Evolutionary conservation across 2,888 invertebrate species (phyloP).

Genomic region (Melangyna quadrimaculata): DNA sequence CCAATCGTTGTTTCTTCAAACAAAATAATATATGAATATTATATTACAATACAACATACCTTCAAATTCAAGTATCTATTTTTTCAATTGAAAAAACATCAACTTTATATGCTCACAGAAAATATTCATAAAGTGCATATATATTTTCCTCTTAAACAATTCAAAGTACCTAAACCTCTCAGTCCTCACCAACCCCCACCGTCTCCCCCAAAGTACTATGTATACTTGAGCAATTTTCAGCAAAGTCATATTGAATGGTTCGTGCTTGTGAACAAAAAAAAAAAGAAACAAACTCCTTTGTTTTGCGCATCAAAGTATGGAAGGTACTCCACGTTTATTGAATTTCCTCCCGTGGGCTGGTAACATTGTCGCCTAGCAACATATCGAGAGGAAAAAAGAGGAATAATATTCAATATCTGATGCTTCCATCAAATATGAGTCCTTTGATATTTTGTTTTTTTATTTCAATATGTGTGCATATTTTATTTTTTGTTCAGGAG

Average conservation of each 20-base stretch:
- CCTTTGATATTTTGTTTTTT: not conserved
- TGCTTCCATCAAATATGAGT: not conserved
- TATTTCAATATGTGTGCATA: not conserved
- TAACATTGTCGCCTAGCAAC: conserved; percentile 20
- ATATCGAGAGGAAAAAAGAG: not conserved
- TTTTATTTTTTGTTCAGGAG: not conserved
- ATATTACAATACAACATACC: too few species aligned
- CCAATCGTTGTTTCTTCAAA: too few species aligned
- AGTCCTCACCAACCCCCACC: too few species aligned
- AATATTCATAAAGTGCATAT: too few species aligned
- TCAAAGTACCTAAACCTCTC: conserved; percentile 2
- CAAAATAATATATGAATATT: too few species aligned
- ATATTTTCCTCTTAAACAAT: not conserved
- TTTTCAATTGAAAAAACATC: too few species aligned
- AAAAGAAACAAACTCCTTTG: not conserved
- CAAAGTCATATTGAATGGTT: not conserved
- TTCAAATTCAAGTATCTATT: too few species aligned
- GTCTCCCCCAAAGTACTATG: not conserved
- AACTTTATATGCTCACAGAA: too few species aligned
- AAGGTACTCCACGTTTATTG: conserved; percentile 10
- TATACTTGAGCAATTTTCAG: not conserved
- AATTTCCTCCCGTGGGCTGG: not conserved
- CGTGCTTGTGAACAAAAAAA: not conserved
- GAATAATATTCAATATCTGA: not conserved
- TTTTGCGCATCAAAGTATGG: not conserved